Base-by-base conservation (phyloP, 2,888 invertebrate species). In the Aethes cnicana region DNA sequence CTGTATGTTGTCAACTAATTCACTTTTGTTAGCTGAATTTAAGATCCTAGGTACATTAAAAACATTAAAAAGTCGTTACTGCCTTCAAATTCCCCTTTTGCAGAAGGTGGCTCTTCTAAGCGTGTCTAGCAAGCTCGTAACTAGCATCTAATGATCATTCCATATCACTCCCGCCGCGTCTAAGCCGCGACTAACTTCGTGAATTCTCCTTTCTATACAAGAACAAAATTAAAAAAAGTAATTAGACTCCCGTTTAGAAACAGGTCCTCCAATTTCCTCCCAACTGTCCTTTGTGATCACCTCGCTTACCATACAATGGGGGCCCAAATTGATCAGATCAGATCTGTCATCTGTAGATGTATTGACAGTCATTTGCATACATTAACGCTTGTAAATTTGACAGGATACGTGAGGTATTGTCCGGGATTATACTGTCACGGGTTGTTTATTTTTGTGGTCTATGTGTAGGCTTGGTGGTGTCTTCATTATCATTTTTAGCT, bases 231-330 rank as follows among this genome's bases (percentile, higher is more conserved):
- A 44, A 50, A 50, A n/a, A 50, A 43, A 30, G 23, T 23, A 46
- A 52, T 52, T 46, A 37, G 37, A 39, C 52, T 52, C 37, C 52
- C n/a, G 46, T 44, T 39, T 7, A 30, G 9, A 52, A 58, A 60
- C 58, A 59, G 61, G 58, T 48, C 56, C 52, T 14, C 62, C 66
- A 68, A 71, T 68, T 69, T 69, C 69, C 66, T 62, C 42, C 52
- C 39, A 56, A 57, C 36, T 49, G 20, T 54, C 56, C 62, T 63
- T 66, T 68, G 63, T 68, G 59, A 64, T 67, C 68, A 53, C 58
- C 62, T 61, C 50, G 52, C 62, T 68, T 72, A 69, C 54, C 71
- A 70, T 70, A 72, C 71, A 72, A 72, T 70, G 66, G 57, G 30
- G 50, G 41, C 36, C 57, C 42, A 63, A 67, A 69, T 69, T 70